A percentile compares a stretch with the other conserved stretches of the same genome.
Evolutionary conservation across 1,140 invertebrate genomes (phyloP).

Genomic region (Macrobrachium nipponense): DNA sequence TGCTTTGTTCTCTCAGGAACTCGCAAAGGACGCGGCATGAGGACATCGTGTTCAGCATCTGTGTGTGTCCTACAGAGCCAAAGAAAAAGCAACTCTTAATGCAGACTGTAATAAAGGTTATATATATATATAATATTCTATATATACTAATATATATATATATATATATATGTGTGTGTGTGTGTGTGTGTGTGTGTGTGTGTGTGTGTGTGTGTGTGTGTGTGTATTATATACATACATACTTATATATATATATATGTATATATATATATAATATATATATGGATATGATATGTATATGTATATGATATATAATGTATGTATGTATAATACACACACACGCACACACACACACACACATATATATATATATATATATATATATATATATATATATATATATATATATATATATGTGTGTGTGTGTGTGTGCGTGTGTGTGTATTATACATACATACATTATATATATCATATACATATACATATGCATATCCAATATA

Average conservation of each 20-base stretch:
- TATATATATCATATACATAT: too few species aligned
- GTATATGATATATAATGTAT: constrained; percentile 8
- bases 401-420: background rate
- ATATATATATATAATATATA: background rate
- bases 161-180: background rate
- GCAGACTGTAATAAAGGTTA: too few species aligned
- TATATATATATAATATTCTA: too few species aligned
- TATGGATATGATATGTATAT: background rate
- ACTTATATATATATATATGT: constrained; percentile 12
- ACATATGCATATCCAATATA: too few species aligned
- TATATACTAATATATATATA: background rate
- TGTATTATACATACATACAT: too few species aligned
- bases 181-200: too few species aligned
- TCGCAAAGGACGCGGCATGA: too few species aligned
- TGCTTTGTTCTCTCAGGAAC: too few species aligned
- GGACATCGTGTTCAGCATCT: too few species aligned
- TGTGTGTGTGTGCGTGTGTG: background rate
- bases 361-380: constrained; percentile 20
- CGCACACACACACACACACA: background rate
- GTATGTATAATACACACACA: background rate
- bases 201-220: too few species aligned
- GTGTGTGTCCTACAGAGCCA: too few species aligned
- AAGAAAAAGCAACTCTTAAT: too few species aligned
- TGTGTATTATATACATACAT: constrained; percentile 1
- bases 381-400: background rate